Conservation (phyloP, 2,888 invertebrate genomes). For the Gandaritis pyraliata region DNA sequence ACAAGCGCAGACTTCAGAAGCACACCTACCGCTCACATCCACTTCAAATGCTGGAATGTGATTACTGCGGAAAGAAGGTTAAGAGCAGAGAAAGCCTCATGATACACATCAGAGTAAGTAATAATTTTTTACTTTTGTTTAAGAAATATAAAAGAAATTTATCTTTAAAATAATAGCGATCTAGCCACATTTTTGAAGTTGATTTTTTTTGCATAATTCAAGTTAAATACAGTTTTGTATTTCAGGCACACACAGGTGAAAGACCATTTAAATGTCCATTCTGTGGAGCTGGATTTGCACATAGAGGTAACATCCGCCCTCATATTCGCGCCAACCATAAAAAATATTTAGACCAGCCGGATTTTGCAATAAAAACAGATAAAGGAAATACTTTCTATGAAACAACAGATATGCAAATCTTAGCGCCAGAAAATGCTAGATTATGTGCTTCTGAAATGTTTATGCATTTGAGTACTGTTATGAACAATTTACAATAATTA, state of each 20-base stretch:
- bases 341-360: neutral
- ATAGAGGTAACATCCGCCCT: conserved; percentile 34
- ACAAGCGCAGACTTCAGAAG: conserved; percentile 6
- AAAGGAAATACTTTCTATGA: neutral
- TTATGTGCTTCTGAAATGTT: conserved; percentile 1
- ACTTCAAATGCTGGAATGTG: conserved; percentile 25
- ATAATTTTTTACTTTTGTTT: no score
- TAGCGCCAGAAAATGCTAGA: neutral
- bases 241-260: conserved; percentile 38
- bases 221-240: conserved; percentile 1
- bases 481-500: conserved; percentile 1
- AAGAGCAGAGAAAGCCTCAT: conserved; percentile 24
- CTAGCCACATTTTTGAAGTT: no score
- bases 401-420: conserved; percentile 1
- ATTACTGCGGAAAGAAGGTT: conserved; percentile 34
- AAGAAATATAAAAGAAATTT: no score
- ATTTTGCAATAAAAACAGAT: neutral
- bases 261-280: conserved; percentile 36
- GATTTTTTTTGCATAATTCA: no score
- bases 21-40: conserved; percentile 26
- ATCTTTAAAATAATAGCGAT: no score
- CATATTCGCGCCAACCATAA: conserved; percentile 27
- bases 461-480: conserved; percentile 1
- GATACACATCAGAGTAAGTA: conserved; percentile 8
- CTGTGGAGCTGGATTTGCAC: conserved; percentile 32